Evolutionary conservation across 2,888 invertebrate species (phyloP).

Genomic region (Toxonevra muliebris): DNA sequence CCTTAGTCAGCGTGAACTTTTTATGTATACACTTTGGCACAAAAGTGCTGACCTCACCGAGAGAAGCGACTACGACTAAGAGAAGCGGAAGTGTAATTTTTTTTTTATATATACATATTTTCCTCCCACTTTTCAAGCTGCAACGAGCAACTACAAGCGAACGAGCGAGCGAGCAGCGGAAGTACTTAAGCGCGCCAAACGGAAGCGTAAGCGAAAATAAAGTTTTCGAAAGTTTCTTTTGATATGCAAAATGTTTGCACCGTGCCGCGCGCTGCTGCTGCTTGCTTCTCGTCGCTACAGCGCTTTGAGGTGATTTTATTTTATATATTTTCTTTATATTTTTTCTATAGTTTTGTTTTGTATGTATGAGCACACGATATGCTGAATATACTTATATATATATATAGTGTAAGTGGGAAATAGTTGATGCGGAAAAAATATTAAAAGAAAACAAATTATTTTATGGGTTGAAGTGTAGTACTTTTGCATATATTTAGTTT

Average conservation of each 20-base stretch:
- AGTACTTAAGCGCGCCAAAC: constrained; percentile 29
- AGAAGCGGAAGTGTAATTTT: constrained; percentile 1
- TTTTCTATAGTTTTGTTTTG: neutral
- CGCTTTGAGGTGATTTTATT: neutral
- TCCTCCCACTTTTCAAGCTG: too few relatives aligned
- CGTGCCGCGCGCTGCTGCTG: neutral
- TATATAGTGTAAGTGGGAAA: too few relatives aligned
- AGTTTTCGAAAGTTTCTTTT: neutral
- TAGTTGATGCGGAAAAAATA: constrained; percentile 7
- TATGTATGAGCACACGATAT: neutral
- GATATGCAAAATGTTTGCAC: neutral
- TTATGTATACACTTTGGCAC: neutral
- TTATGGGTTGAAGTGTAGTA: constrained; percentile 21
- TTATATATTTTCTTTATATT: neutral
- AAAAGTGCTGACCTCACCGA: constrained; percentile 7
- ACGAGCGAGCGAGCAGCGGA: constrained; percentile 17
- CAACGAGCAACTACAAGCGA: too few relatives aligned
- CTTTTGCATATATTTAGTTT: too few relatives aligned
- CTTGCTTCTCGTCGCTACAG: neutral
- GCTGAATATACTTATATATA: too few relatives aligned
- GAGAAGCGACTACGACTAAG: neutral
- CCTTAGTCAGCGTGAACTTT: constrained; percentile 9
- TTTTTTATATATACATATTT: neutral
- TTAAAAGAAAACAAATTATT: constrained; percentile 28
- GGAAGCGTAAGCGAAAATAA: constrained; percentile 24